Evolutionary conservation across 2,797 vertebrate species (phyloP), one percentile per base, ranked within the genome.

Genomic region (Oreortyx pictus): DNA sequence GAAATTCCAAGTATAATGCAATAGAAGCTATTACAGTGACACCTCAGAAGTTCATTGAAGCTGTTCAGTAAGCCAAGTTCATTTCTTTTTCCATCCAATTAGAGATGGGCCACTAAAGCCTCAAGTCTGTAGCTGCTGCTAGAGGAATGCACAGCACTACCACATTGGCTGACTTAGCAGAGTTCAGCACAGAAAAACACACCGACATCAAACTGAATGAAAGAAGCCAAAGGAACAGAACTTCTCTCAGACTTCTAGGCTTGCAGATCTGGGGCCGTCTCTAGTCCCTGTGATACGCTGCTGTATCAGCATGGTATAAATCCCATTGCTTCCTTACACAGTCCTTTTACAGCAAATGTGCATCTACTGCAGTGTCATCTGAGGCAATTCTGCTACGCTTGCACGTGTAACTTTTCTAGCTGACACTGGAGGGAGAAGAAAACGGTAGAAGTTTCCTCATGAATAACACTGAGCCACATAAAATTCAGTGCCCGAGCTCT

Each of bases 1-100:
- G 43, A 87, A 93, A 93, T 96, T 79, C 86, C 93, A 93, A 91
- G 73, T 18, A 2, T 80, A 96, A 95, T 64, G 74, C 79, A 72
- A 57, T 66, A 75, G 22, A 74, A 23, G 39, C 87, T 89, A 92
- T 92, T 91, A 82, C 4, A 2, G 74, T 75, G 79, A 73, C 81
- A 66, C 57, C 79, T 57, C 61, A 49, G 73, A 89, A 78, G 62
- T 76, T 90, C 76, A 90, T 67, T 74, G 62, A 91, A 54, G 76
- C 44, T 82, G 22, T 17, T 72, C 66, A 76, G n/a, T 22, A 72
- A 76, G 50, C n/a, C 27, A 47, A 88, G 64, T 5, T 29, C 44
- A 46, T 74, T 9, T 6, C 43, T 35, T 70, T 86, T 62, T 44
- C 2, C 86, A 79, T 80, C 52, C n/a, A 66, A 67, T 88, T n/a